Percentiles rank a stretch among this genome's conserved stretches.
Evolutionary conservation across 30 jellyfish, hydroid and myxozoan species (phyloP).

Genomic region (Catostylus mosaicus): DNA sequence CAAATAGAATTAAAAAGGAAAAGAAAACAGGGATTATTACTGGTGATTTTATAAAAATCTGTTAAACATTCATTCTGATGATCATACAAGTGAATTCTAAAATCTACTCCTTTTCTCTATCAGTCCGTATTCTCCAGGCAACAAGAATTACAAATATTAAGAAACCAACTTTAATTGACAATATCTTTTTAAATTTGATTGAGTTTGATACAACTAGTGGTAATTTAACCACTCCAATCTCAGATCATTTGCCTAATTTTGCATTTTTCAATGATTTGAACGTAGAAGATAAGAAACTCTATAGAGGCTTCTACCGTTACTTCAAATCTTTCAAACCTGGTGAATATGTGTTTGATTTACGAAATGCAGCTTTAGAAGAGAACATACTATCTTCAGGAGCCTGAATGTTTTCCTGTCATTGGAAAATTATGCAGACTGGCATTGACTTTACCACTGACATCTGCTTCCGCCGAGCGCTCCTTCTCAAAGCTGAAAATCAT

Average conservation of each 20-base stretch:
- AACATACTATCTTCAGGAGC: too few relatives aligned
- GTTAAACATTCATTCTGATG: conserved; percentile 20
- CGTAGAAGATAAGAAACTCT: neutral
- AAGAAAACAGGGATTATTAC: conserved; percentile 28
- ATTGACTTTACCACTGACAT: too few relatives aligned
- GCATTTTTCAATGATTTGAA: conserved; percentile 11
- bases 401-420: too few relatives aligned
- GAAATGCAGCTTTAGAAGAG: conserved; percentile 1
- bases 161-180: conserved; percentile 39
- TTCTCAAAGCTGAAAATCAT: too few relatives aligned
- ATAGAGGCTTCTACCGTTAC: conserved; percentile 42
- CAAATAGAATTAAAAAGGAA: conserved; percentile 19
- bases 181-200: conserved; percentile 24
- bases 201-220: conserved; percentile 39
- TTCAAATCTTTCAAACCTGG: conserved; percentile 9
- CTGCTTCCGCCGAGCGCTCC: too few relatives aligned
- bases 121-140: conserved; percentile 34
- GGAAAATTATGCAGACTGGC: too few relatives aligned
- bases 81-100: conserved; percentile 6
- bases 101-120: conserved; percentile 17
- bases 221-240: conserved; percentile 14
- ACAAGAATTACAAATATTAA: conserved; percentile 2
- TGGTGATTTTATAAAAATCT: conserved; percentile 38
- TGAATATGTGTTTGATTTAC: conserved; percentile 6
- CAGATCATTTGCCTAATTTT: conserved; percentile 53